phyloP scores from a whole-genome alignment of 2,797 vertebrate genomes.

The Urophycis tenuis region DNA sequence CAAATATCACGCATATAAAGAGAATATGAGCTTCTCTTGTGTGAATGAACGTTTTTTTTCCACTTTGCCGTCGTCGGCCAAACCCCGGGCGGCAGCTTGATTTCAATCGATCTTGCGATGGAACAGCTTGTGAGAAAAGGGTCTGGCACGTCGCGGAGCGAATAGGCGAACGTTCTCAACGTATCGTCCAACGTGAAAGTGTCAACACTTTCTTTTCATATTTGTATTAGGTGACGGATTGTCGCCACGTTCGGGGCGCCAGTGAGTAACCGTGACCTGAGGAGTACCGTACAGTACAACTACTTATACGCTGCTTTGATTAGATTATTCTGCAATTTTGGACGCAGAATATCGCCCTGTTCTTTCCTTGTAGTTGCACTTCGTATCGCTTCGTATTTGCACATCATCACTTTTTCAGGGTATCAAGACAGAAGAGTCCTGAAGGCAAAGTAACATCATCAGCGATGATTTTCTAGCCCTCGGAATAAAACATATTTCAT shows the following conservation, averaged over 20 bases:
- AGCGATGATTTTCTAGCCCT: slow-evolving; percentile 36
- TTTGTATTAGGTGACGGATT: not conserved
- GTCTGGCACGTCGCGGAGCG: not conserved
- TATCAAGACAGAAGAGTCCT: slow-evolving; percentile 20
- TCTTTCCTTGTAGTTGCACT: not conserved
- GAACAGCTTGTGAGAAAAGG: not conserved
- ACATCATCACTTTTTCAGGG: not conserved
- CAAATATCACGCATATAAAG: not conserved
- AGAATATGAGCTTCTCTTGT: not conserved
- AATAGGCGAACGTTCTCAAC: not conserved
- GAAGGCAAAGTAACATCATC: slow-evolving; percentile 19
- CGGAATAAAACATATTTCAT: slow-evolving; percentile 36
- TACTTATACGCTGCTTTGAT: not conserved
- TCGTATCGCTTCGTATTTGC: not conserved
- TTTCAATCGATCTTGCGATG: slow-evolving; percentile 1
- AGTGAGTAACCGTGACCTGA: not conserved
- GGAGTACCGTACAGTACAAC: not conserved
- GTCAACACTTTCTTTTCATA: not conserved
- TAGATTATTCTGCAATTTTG: not conserved
- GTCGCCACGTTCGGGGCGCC: not conserved
- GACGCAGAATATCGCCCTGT: not conserved
- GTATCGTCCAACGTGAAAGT: not conserved
- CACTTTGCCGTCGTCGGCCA: not conserved
- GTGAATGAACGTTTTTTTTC: slow-evolving; percentile 3
- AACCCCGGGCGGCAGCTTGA: not conserved